Conservation (phyloP, 1,140 invertebrate genomes). For the Telenomus remus region DNA sequence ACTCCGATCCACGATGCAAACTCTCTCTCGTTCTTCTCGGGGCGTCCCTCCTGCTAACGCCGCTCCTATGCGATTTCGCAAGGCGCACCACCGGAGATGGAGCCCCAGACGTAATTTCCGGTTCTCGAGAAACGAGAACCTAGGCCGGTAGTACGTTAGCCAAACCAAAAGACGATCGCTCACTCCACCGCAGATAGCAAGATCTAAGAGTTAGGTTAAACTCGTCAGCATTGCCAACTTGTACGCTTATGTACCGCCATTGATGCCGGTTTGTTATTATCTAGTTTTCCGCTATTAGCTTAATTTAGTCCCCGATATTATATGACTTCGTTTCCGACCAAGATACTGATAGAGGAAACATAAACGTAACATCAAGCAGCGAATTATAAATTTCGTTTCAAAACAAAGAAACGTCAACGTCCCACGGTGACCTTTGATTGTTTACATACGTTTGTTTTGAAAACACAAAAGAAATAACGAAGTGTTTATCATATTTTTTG, state of each 20-base stretch:
- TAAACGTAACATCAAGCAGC: too few relatives aligned
- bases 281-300: neutral
- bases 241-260: neutral
- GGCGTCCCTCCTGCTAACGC: constrained; percentile 45
- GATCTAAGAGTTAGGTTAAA: constrained; percentile 48
- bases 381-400: too few relatives aligned
- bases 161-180: constrained; percentile 72
- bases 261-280: neutral
- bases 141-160: constrained; percentile 61
- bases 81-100: constrained; percentile 74
- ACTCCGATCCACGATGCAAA: constrained; percentile 30
- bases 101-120: constrained; percentile 75
- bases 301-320: too few relatives aligned
- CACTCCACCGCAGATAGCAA: constrained; percentile 66
- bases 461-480: too few relatives aligned
- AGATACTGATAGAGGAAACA: too few relatives aligned
- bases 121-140: constrained; percentile 63
- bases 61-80: constrained; percentile 64
- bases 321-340: too few relatives aligned
- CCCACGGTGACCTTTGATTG: too few relatives aligned
- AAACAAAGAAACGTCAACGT: too few relatives aligned
- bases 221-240: constrained; percentile 26
- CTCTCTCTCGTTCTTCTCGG: constrained; percentile 28
- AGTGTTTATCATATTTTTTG: too few relatives aligned
- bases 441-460: too few relatives aligned